Evolutionary conservation across 2,888 invertebrate species (phyloP).

Genomic region (Callinectes sapidus): DNA sequence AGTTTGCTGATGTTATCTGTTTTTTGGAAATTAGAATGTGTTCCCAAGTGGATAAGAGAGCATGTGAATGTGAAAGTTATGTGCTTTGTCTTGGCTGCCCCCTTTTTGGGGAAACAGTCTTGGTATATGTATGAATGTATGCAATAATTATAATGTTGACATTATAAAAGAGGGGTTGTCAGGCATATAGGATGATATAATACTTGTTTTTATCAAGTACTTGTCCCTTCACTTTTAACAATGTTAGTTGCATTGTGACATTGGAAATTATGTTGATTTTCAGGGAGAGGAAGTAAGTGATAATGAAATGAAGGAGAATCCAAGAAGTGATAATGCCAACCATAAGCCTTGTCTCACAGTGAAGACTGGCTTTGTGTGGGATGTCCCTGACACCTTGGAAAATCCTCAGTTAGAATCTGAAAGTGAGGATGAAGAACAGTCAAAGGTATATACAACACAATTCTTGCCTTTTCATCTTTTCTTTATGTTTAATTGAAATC

Average conservation of each 20-base stretch:
- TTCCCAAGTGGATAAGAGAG: too few species aligned
- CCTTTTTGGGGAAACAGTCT: too few species aligned
- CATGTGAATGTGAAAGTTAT: too few species aligned
- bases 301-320: neutral
- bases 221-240: neutral
- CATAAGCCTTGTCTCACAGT: conserved; percentile 26
- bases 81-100: too few species aligned
- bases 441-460: neutral
- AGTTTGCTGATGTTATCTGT: neutral
- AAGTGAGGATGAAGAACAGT: conserved; percentile 48
- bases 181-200: too few species aligned
- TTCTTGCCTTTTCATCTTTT: too few species aligned
- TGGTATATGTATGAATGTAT: too few species aligned
- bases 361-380: conserved; percentile 61
- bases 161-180: too few species aligned
- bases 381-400: conserved; percentile 47
- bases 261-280: neutral
- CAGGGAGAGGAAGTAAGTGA: neutral
- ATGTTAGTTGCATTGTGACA: neutral
- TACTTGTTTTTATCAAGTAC: too few species aligned
- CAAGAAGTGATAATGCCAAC: neutral
- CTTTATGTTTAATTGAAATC: too few species aligned
- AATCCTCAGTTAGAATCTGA: neutral
- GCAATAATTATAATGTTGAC: too few species aligned
- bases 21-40: too few species aligned